Base-by-base conservation (phyloP, 2,113 vertebrate species). In the Salvelinus alpinus region DNA sequence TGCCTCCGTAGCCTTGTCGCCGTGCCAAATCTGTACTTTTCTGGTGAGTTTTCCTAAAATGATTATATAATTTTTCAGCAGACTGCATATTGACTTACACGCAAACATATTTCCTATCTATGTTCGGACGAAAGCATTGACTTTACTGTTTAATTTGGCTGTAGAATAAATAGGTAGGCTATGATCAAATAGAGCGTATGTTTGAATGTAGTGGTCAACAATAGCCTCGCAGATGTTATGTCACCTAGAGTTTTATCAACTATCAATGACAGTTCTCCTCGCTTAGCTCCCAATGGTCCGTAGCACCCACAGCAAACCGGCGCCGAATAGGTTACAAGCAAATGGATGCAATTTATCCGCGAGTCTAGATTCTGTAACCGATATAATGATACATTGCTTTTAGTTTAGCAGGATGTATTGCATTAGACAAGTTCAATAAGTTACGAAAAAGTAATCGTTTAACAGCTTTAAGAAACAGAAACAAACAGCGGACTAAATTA, bases 1-100 rank as follows among this genome's bases (percentile, higher is more conserved):
- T 91, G 92, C 91, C 92, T 85, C 93, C 92, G 83, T 92, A 92
- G 90, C 82, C 88, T 85, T 87, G 79, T 74, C 80, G 70, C 75
- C 54, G 71, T 87, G 75, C 86, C 86, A 87, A 75, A 83, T 77
- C 76, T 64, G 74, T 80, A 84, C 82, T 86, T 84, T 82, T 76
- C 84, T 83, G 93, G 93, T 94, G 80, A 91, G 93, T 91, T 80
- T 12, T 48, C 7, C 18, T 8, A 34, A 68, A 44, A 34, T 38
- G 18, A 6, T 71, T n/a, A 44, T 31, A 71, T 29, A 16, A 9
- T 22, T 62, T 62, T 62, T 62, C 59, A 62, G 5, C 20, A 62
- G 5, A 62, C n/a, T 62, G 59, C 14, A 54, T 54, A 16, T 62
- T 11, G 59, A 22, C 1, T 62, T 62, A 9, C 16, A 57, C 9